Percentiles rank a stretch among this genome's conserved stretches.
phyloP scores from a whole-genome alignment of 2,797 vertebrate genomes.

The Avahi laniger region DNA sequence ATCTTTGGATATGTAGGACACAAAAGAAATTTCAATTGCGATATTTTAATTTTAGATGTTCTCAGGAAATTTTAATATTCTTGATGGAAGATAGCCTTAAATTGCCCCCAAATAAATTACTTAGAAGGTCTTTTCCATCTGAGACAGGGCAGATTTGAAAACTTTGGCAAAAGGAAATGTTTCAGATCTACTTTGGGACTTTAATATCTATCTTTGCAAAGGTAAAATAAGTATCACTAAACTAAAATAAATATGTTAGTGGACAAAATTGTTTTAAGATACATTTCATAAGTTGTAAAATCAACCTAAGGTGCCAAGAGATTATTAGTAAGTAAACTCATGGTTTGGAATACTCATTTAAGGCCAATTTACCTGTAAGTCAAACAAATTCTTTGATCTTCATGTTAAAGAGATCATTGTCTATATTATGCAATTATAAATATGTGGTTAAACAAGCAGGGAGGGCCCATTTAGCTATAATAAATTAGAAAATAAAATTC shows the following conservation, averaged over 20 bases:
- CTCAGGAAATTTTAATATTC: neutral
- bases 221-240: neutral
- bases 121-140: neutral
- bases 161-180: neutral
- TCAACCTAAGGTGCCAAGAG: neutral
- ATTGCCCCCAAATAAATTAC: neutral
- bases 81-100: neutral
- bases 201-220: conserved; percentile 3
- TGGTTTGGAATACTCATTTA: neutral
- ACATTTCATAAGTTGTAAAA: neutral
- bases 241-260: neutral
- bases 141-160: neutral
- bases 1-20: neutral
- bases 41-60: neutral
- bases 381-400: neutral
- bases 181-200: neutral
- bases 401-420: neutral
- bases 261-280: neutral
- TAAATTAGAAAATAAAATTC: conserved; percentile 3
- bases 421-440: neutral
- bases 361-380: neutral
- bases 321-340: neutral
- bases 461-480: neutral
- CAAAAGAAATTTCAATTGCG: neutral
- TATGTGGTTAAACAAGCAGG: neutral